phyloP scores from a whole-genome alignment of 2,888 invertebrate genomes.

The Hypena proboscidalis region DNA sequence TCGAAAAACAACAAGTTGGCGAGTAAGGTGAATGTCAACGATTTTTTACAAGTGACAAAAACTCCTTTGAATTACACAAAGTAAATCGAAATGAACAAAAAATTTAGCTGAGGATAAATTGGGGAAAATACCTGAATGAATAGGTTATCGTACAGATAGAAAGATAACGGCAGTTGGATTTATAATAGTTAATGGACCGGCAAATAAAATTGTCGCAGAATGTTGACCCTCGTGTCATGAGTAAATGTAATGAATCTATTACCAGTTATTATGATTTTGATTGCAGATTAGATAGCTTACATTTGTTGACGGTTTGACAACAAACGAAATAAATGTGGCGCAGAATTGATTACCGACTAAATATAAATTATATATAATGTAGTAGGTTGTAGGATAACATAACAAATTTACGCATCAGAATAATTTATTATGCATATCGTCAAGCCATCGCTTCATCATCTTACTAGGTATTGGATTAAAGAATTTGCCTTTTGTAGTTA shows the following conservation, averaged over 20 bases:
- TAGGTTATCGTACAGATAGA: constrained; percentile 3
- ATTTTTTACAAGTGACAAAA: constrained; percentile 27
- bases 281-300: too few relatives aligned
- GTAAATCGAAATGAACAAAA: constrained; percentile 17
- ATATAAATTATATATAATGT: too few relatives aligned
- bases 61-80: constrained; percentile 19
- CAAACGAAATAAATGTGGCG: too few relatives aligned
- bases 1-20: constrained; percentile 9
- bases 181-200: constrained; percentile 21
- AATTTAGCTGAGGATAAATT: not conserved
- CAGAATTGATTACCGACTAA: too few relatives aligned
- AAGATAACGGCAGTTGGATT: constrained; percentile 18
- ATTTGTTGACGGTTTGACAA: too few relatives aligned
- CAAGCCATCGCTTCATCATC: too few relatives aligned
- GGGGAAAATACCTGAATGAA: constrained; percentile 24
- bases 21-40: constrained; percentile 18
- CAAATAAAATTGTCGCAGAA: constrained; percentile 20
- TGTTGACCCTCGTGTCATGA: not conserved
- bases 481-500: too few relatives aligned
- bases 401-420: too few relatives aligned
- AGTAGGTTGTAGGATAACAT: too few relatives aligned
- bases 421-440: too few relatives aligned
- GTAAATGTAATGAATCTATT: not conserved
- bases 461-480: too few relatives aligned
- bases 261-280: too few relatives aligned